Evolutionary conservation across 1,140 invertebrate genomes (phyloP), one percentile per base, ranked within the genome.

Genomic region (Calliphora vicina): DNA sequence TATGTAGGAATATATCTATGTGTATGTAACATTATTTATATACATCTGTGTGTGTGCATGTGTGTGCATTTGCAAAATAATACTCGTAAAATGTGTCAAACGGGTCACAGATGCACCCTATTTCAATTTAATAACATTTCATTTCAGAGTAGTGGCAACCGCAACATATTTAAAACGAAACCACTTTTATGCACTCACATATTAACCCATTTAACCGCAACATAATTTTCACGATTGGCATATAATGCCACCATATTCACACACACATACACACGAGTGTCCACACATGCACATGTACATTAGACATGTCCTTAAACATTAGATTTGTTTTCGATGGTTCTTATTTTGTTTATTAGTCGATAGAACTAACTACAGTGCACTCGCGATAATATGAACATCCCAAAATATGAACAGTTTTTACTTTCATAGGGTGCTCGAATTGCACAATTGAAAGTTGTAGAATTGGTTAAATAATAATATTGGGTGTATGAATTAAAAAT

Each of bases 101-200:
- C 42, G n/a, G 74, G 74, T 25, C 74, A 78, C 74, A 78, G 74
- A 78, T 78, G 74, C 74, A 78, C 74, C 74, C 74, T 78, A 78
- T 78, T 78, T 78, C 74, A 78, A 45, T 78, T 78, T 78, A 78
- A 78, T 78, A 78, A 78, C 74, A 78, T 78, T 78, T 78, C 74
- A 78, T 29, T 76, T 76, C 1, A 42, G 35, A 76, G 74, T 78
- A 78, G 35, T 78, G 74, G 74, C 35, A 78, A 78, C 74, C 74
- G 35, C 74, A 78, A 78, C 74, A 78, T 78, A 78, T 78, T 78
- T 78, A 78, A 78, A 78, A 78, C 25, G 74, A 43, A 78, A 78
- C 74, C 74, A 43, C 74, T 78, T 78, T 78, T 78, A 78, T 78
- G 74, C 74, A 78, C 74, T 78, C 74, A 78, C 74, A 78, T 78